These are phyloP conservation scores for Seriola quinqueradiata DNA, from an alignment of 2,113 vertebrate species.

Conservation along the genomic window DNA sequence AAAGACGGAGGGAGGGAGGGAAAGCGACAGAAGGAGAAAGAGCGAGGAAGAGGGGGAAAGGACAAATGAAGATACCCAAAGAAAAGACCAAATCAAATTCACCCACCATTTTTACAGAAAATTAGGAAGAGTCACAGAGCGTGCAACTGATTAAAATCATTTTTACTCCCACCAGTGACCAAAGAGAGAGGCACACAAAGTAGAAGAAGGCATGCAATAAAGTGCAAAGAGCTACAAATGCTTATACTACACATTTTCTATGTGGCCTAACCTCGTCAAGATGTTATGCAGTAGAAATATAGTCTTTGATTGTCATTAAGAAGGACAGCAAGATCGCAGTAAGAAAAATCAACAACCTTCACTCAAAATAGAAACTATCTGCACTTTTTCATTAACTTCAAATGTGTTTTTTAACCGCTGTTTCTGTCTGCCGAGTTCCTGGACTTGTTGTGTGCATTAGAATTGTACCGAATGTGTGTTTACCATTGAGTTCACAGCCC, in stretches of 20 bases:
- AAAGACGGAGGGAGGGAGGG: constrained; percentile 25
- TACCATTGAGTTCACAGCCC: constrained; percentile 95
- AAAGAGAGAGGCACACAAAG: constrained; percentile 17
- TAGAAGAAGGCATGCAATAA: constrained; percentile 19
- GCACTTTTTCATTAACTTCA: neutral
- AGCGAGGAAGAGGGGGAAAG: neutral
- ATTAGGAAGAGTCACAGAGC: neutral
- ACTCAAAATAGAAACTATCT: neutral
- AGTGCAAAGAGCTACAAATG: neutral
- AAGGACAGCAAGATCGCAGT: constrained; percentile 18
- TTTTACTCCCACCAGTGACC: neutral
- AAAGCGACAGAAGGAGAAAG: constrained; percentile 35
- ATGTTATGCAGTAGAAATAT: constrained; percentile 16
- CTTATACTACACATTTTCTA: constrained; percentile 6
- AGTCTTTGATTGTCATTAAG: constrained; percentile 9
- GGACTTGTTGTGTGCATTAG: neutral
- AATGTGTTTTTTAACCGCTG: neutral
- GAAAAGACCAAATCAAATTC: constrained; percentile 37
- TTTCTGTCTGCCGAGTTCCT: neutral
- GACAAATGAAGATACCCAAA: constrained; percentile 51
- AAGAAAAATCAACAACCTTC: constrained; percentile 9
- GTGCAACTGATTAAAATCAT: neutral
- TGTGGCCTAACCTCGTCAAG: constrained; percentile 10
- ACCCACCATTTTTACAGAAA: constrained; percentile 24
- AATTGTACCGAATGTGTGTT: constrained; percentile 46